Evolutionary conservation across 2,888 invertebrate genomes (phyloP), one percentile per base, ranked within the genome.

Genomic region (Tipula vernalis): DNA sequence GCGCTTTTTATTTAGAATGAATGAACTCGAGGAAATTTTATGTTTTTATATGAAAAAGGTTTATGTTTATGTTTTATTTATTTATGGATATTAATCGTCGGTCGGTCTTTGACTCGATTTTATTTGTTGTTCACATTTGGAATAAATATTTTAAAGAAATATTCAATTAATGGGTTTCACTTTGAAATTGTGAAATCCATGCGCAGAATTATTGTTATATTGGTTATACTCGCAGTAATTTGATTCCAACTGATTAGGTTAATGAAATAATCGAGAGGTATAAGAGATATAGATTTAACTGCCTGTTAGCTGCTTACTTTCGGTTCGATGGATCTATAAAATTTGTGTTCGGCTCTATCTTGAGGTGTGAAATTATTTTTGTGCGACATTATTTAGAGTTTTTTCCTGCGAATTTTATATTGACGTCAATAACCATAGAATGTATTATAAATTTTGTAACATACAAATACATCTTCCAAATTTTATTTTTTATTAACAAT

Each of bases 61-160:
- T 71, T 71, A 71, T 71, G 71, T 71, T 71, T 71, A 71, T 71
- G 71, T 71, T 71, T 71, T 71, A 71, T 71, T 71, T 71, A 71
- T 71, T 71, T 71, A 71, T 71, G 71, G 71, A 71, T 71, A 71
- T 57, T 57, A 57, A 57, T 57, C 71, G 71, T 71, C 71, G 71
- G 28, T 71, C 71, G 71, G 71, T 71, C 71, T 71, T 71, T 71
- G 71, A 71, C 71, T 71, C 28, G 71, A 71, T 10, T 44, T 51
- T n/a, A 51, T 51, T 51, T 51, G 51, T 51, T 51, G 51, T 51
- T 15, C 28, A 28, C 71, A 28, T 28, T 28, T 71, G 71, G 28
- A 28, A 71, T 10, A 10, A 28, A 15, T 5, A 57, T 57, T 71
- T 71, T 28, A 3, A 28, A 71, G 71, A 28, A 71, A 71, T 71